Evolutionary conservation across 35 echinoderm and acorn worm genomes (phyloP).

Genomic region (Heliocidaris erythrogramma): DNA sequence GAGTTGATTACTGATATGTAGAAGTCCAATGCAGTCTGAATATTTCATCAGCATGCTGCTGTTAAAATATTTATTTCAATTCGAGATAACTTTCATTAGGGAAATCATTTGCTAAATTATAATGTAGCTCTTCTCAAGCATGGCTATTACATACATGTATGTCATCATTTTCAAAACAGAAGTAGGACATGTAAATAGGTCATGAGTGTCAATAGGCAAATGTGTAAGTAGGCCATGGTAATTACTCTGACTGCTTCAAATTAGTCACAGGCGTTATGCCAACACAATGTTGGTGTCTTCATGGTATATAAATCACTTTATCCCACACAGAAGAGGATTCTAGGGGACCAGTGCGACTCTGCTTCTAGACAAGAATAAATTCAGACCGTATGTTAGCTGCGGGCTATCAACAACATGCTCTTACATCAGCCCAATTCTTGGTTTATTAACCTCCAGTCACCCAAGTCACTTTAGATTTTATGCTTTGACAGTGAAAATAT

Average conservation of each 20-base stretch:
- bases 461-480: neutral
- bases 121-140: neutral
- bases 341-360: neutral
- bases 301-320: neutral
- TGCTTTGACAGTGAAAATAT: neutral
- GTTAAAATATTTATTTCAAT: neutral
- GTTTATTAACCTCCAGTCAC: neutral
- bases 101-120: neutral
- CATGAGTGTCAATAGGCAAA: neutral
- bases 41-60: neutral
- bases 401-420: neutral
- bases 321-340: neutral
- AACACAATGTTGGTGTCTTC: neutral
- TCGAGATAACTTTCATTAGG: neutral
- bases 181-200: neutral
- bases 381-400: neutral
- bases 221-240: slow-evolving; percentile 9
- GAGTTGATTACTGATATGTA: neutral
- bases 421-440: slow-evolving; percentile 3
- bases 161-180: neutral
- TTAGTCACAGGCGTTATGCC: neutral
- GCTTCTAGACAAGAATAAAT: neutral
- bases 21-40: neutral
- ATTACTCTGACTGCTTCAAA: slow-evolving; percentile 6
- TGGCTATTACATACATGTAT: neutral